Evolutionary conservation across 2,113 vertebrate species (phyloP), one percentile per base, ranked within the genome.

Genomic region (Ibidorhyncha struthersii): DNA sequence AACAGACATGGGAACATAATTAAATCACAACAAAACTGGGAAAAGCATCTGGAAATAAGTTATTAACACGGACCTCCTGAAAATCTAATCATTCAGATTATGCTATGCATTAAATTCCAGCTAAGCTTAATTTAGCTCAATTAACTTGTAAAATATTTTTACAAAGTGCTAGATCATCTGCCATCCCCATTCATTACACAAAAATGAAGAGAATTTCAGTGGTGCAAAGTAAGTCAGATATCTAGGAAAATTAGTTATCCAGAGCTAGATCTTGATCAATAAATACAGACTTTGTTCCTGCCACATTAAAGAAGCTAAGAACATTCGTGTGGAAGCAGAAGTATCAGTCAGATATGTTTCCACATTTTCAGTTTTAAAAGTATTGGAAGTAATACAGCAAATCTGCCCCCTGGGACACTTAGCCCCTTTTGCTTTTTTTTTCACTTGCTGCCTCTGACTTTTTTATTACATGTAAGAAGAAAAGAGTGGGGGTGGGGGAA

Each of bases 401-500:
- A 92, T 69, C 47, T 80, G 47, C 25, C 58, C 36, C 73, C 20
- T 7, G 62, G 76, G 83, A 89, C 62, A 40, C 13, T 43, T 8
- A 45, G 30, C 11, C 34, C 49, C 45, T 89, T 84, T 65, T 89
- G 26, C 47, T 69, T 93, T 91, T 20, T 36, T 80, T 43, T 82
- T 91, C 30, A 8, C 23, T 86, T 47, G 62, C 76, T 95, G 34
- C 43, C 17, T 91, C 40, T 52, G 66, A 27, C 17, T 74, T 82
- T 76, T 71, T 80, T 72, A 78, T 83, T 80, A 58, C 38, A n/a
- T n/a, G 6, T 50, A 83, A 83, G 36, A 4, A 47, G 85, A 40
- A 55, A 55, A 23, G 10, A 9, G 17, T 2, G 3, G 8, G 38
- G 25, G 18, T 4, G 10, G 3, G 10, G 27, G 14, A 3, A 63